Evolutionary conservation across 1,140 invertebrate genomes (phyloP), one percentile per base, ranked within the genome.

Genomic region (Aphis gossypii): DNA sequence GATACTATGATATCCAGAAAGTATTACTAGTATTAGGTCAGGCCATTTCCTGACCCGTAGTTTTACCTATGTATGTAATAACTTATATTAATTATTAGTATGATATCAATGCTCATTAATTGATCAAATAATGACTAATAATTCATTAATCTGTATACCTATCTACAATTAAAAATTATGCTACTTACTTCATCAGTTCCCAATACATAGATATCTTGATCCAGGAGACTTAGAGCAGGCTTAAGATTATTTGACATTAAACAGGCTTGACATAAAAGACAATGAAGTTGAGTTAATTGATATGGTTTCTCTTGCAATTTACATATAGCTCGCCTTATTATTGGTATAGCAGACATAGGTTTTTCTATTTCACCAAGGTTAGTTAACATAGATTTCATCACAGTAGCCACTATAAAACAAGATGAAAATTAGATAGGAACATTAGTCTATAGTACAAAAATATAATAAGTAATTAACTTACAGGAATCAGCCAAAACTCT

Each of bases 231-330:
- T 54, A 99, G 95, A 5, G 98, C 98, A 60, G 98, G 97, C 95
- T 99, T 99, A 95, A 99, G 97, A 95, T 98, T 98, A 95, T 99
- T 99, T 54, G 98, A 97, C 48, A 98, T 95, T 48, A 99, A 96
- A 95, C 98, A 99, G 6, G 99, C 95, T 95, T 99, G 98, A 95
- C 98, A 99, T 60, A 99, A 96, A 96, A 99, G 98, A 18, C 98
- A 97, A 95, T 99, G 99, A 94, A 99, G 97, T 5, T 98, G 98
- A 41, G 99, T 99, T 68, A 99, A 95, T 95, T 99, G 98, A 35
- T 97, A 97, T 94, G 98, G 97, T 95, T 97, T 97, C 4, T 98
- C 95, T 95, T 99, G 98, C 94, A 99, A 97, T 95, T 99, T 99
- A 87, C 97, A 96, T 94, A 99, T 98, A 18, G 98, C 98, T 94